phyloP scores from a whole-genome alignment of 92 coral and sea anemone genomes.

The Paramuricea clavata region DNA sequence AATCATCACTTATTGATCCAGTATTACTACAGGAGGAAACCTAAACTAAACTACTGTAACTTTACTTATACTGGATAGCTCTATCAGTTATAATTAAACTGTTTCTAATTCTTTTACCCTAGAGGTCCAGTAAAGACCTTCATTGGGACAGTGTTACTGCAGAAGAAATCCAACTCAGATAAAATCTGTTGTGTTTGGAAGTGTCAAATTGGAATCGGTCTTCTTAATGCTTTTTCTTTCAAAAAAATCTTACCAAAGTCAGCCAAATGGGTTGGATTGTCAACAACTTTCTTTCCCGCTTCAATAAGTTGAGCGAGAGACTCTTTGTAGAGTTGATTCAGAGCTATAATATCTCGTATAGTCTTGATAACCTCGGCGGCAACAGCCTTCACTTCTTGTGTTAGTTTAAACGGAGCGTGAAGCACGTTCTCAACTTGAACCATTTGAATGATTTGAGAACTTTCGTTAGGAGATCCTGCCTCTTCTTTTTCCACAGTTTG shows the following conservation, averaged over 20 bases:
- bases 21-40: not conserved
- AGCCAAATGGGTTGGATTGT: conserved; percentile 93
- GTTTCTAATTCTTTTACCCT: no score
- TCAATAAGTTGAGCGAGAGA: conserved; percentile 97
- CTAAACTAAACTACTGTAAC: not conserved
- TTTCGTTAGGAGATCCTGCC: not conserved
- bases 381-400: conserved; percentile 96
- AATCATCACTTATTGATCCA: not conserved
- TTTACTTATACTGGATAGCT: not conserved
- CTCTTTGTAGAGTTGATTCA: conserved; percentile 95
- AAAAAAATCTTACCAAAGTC: conserved; percentile 90
- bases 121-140: no score
- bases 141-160: not conserved
- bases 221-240: no score
- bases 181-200: not conserved
- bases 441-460: conserved; percentile 82
- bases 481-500: not conserved
- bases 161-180: no score
- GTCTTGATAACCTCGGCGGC: conserved; percentile 97
- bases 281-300: conserved; percentile 98
- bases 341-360: conserved; percentile 90
- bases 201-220: not conserved
- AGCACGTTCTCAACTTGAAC: conserved; percentile 94
- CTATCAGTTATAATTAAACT: not conserved
- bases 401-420: conserved; percentile 88